phyloP scores from a whole-genome alignment of 2,797 vertebrate genomes.

The Anas flavirostris region DNA sequence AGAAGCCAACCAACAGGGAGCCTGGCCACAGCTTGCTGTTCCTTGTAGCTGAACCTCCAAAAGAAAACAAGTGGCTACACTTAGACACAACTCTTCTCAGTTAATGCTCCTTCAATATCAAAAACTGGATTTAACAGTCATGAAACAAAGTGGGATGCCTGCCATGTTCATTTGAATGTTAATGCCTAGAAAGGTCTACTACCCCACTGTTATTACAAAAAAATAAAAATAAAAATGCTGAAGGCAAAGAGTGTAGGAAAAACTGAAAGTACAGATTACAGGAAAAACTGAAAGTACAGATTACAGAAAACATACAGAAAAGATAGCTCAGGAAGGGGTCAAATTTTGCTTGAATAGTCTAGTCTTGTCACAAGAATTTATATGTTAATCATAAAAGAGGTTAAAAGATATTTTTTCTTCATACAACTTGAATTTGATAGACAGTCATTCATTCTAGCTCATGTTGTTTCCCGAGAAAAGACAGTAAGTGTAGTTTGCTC shows the following conservation, averaged over 20 bases:
- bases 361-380: not conserved
- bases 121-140: not conserved
- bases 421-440: not conserved
- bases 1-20: not conserved
- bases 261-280: not conserved
- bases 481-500: not conserved
- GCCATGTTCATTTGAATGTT: not conserved
- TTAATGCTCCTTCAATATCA: not conserved
- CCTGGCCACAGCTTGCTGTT: not conserved
- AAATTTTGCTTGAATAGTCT: not conserved
- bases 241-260: not conserved
- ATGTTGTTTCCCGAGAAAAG: not conserved
- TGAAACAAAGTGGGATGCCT: not conserved
- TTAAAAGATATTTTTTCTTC: not conserved
- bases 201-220: not conserved
- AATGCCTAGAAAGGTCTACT: not conserved
- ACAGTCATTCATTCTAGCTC: not conserved
- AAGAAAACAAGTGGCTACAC: not conserved
- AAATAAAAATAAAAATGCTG: too few species aligned
- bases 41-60: not conserved
- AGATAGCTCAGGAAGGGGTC: not conserved
- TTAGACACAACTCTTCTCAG: not conserved
- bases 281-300: not conserved
- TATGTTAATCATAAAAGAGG: not conserved
- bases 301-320: not conserved